Percentiles rank a stretch among this genome's conserved stretches.
These are phyloP conservation scores for Nibea coibor DNA, from an alignment of 2,113 vertebrate species.

Conservation along the genomic window DNA sequence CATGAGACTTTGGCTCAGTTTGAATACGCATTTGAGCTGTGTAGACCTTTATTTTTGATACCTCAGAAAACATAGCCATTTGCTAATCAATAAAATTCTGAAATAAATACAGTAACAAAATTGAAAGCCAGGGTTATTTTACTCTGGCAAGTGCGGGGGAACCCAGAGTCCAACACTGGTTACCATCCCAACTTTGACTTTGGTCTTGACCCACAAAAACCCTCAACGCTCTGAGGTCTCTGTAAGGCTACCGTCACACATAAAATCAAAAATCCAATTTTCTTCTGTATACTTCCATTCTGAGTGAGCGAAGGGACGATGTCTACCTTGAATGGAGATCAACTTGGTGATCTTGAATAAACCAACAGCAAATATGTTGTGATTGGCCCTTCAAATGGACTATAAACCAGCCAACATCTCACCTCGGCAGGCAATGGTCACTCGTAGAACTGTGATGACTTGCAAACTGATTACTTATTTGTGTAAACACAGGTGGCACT, in stretches of 20 bases:
- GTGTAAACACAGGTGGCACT: constrained; percentile 64
- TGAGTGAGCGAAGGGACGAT: too few relatives aligned
- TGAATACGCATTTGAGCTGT: not conserved
- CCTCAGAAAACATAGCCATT: not conserved
- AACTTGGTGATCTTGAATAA: too few relatives aligned
- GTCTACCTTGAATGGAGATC: too few relatives aligned
- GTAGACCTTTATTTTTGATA: constrained; percentile 7
- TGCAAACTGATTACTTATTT: constrained; percentile 59
- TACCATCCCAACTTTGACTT: not conserved
- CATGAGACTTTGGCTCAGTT: constrained; percentile 12
- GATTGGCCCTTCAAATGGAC: too few relatives aligned
- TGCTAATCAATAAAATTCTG: not conserved
- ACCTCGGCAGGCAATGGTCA: too few relatives aligned
- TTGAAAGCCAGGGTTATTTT: constrained; percentile 1
- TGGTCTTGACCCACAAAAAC: constrained; percentile 8
- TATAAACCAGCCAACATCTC: too few relatives aligned
- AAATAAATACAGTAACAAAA: constrained; percentile 15
- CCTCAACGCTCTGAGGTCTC: not conserved
- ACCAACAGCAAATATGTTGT: too few relatives aligned
- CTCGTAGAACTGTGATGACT: too few relatives aligned
- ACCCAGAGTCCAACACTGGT: not conserved
- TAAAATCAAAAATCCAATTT: too few relatives aligned
- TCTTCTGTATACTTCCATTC: too few relatives aligned
- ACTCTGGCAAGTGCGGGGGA: not conserved
- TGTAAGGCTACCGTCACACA: too few relatives aligned